Evolutionary conservation across 2,888 invertebrate genomes (phyloP), one percentile per base, ranked within the genome.

Genomic region (Aleiodes leptofemur): DNA sequence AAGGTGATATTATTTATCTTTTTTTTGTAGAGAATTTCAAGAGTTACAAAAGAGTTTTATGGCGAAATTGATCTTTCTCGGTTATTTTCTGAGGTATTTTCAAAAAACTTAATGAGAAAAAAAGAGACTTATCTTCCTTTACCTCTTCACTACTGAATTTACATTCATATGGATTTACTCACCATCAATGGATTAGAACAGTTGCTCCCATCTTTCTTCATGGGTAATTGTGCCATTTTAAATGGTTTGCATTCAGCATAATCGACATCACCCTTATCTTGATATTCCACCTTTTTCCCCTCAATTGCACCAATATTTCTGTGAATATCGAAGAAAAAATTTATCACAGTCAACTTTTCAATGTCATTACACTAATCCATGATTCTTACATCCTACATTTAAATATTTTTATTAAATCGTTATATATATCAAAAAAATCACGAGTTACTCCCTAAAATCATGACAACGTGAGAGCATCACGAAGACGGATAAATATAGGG

Each of bases 251-350:
- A 81, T 79, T 79, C 80, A 81, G 82, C 79, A 76, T 80, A 79
- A 78, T 92, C 91, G 31, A 93, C 92, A 0, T 91, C 91, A 2
- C 92, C 91, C 69, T 93, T 92, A 72, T 85, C 84, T 51, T 85
- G 85, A 78, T 90, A 90, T 76, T 90, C 86, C 23, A 93, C 91
- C 31, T 92, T 91, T 80, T 91, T 91, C 68, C 51, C 50, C 73
- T 61, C 43, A 59, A 66, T 70, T 61, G 68, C 34, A 13, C 13
- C 29, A 14, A 34, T 56, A 31, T 68, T 53, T 48, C 55, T 38
- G 56, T 8, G 4, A 31, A 57, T 48, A 29, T 59, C 34, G 31
- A 8, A 43, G 13, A 11, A 23, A 11, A 6, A 23, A 23, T 23
- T 1, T 13, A 68, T 61, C 48, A 29, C 34, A 31, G 34, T 55